Base-by-base conservation (phyloP, 2,113 vertebrate species). In the Cepphus grylle region DNA sequence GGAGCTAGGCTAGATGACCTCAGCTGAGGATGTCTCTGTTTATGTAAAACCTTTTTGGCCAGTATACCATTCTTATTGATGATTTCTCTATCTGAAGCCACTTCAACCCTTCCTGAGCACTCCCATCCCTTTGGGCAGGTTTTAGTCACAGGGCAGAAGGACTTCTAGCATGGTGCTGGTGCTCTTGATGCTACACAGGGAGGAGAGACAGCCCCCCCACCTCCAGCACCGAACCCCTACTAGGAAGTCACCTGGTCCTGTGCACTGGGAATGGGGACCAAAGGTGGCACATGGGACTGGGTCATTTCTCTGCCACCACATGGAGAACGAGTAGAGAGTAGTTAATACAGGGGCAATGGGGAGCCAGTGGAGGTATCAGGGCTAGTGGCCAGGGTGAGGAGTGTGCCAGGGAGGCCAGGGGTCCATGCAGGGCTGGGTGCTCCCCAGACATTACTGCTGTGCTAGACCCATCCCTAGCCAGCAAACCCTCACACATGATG, bases 151-250 rank as follows among this genome's bases (percentile, higher is more conserved):
- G 15, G 17, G 27, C 23, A 86, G 32, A 49, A 94, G 70, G 29
- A 50, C 11, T 56, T 29, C 50, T 27, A 10, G 6, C 29, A 52
- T 2, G 3, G 15, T 52, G 59, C 38, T 76, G 47, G 9, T 42
- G 5, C 21, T 89, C 19, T 13, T 71, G 19, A 0, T 40, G 27
- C 12, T 73, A 22, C 56, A 59, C 4, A 50, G 13, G 0, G 9
- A 30, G 18, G 3, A 81, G 7, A 77, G 25, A 79, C 21, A 40
- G 10, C 21, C 9, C 3, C 21, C 21, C 1, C 4, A 42, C 21
- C 17, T 16, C 22, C 40, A 34, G 21, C 9, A 20, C 13, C 0
- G 2, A 77, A 17, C 0, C 3, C 17, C 52, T 29, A 32, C 18
- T 34, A 56, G n/a, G 16, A 70, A 55, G 20, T 34, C 53, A 22